A percentile compares a stretch with the other conserved stretches of the same genome.
Evolutionary conservation across 1,140 invertebrate species (phyloP).

Genomic region (Hetaerina americana): DNA sequence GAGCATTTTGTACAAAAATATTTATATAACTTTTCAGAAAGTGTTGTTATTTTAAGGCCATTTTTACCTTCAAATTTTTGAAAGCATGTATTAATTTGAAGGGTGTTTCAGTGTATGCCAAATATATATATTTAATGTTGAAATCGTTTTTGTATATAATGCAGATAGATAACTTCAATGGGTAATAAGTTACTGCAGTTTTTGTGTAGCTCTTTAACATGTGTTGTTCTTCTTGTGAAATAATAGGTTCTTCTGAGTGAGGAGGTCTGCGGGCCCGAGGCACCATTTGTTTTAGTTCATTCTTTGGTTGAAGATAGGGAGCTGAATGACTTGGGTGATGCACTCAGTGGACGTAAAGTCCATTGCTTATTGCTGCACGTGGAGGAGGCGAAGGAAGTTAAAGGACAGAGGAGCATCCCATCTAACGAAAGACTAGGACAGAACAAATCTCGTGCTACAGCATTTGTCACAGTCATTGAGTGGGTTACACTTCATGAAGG

Average conservation of each 20-base stretch:
- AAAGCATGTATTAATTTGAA: too few species aligned
- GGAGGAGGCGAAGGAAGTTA: constrained; percentile 18
- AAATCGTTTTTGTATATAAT: too few species aligned
- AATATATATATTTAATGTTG: too few species aligned
- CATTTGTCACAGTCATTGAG: constrained; percentile 28
- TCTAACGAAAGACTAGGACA: constrained; percentile 1
- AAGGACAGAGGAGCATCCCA: background rate
- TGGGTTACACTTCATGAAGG: constrained; percentile 33
- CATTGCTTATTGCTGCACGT: constrained; percentile 25
- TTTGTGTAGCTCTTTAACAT: background rate
- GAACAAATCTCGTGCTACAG: constrained; percentile 10
- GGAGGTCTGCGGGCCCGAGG: constrained; percentile 15
- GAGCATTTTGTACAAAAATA: too few species aligned
- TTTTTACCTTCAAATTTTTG: too few species aligned
- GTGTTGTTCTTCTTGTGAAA: background rate
- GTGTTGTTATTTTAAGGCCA: too few species aligned
- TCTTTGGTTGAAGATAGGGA: background rate
- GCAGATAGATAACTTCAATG: too few species aligned
- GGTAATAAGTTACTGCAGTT: too few species aligned
- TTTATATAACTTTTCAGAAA: too few species aligned
- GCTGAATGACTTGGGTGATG: background rate
- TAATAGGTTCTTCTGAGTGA: constrained; percentile 16
- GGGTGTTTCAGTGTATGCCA: too few species aligned
- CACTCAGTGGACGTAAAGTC: constrained; percentile 11
- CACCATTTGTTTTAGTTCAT: constrained; percentile 8